Evolutionary conservation across 2,888 invertebrate species (phyloP).

Genomic region (Pseudococcus longispinus): DNA sequence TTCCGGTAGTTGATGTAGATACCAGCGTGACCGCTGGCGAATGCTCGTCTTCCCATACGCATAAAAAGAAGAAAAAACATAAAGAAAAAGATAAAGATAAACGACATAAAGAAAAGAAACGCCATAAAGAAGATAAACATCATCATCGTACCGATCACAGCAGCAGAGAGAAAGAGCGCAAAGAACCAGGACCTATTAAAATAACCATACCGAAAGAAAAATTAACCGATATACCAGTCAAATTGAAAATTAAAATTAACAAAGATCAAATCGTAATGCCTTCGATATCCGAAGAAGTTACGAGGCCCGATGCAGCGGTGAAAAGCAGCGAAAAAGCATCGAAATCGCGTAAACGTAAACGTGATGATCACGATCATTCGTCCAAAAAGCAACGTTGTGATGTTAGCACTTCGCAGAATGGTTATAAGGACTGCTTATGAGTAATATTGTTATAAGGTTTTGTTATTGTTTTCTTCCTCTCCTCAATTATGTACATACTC

Average conservation of each 20-base stretch:
- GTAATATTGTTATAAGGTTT: not conserved
- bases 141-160: conserved; percentile 59
- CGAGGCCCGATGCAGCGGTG: not conserved
- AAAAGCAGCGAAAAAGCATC: conserved; percentile 47
- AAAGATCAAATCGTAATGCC: conserved; percentile 31
- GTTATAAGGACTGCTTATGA: not conserved
- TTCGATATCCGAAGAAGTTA: not conserved
- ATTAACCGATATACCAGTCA: conserved; percentile 41
- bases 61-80: conserved; percentile 57
- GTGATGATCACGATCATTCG: conserved; percentile 46
- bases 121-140: conserved; percentile 65
- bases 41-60: not conserved
- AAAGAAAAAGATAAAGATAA: conserved; percentile 58
- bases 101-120: conserved; percentile 58
- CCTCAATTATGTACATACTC: not conserved
- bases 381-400: not conserved
- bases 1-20: not conserved
- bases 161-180: not conserved
- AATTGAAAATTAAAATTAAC: conserved; percentile 55
- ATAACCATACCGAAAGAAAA: conserved; percentile 55
- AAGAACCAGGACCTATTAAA: conserved; percentile 43
- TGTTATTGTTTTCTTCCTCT: not conserved
- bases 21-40: not conserved
- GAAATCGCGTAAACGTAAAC: conserved; percentile 46
- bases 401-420: not conserved